Evolutionary conservation across 2,888 invertebrate species (phyloP).

Genomic region (Fabriciana adippe): DNA sequence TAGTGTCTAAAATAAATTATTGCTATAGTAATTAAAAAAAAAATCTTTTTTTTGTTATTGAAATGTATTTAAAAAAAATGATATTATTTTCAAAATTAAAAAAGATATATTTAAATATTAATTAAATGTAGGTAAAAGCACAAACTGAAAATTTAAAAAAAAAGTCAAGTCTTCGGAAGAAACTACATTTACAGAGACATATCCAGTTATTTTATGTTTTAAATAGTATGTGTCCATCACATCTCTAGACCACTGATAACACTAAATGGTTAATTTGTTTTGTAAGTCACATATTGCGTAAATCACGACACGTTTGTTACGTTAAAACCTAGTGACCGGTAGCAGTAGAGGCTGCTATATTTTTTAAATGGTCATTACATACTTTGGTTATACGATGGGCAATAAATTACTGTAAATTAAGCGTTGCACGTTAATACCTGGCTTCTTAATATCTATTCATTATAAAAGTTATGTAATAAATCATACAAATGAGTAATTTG

Average conservation of each 20-base stretch:
- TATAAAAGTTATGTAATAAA: constrained; percentile 10
- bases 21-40: too few species aligned
- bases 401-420: constrained; percentile 33
- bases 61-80: too few species aligned
- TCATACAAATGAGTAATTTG: constrained; percentile 6
- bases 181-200: background rate
- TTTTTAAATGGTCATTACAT: constrained; percentile 37
- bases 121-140: too few species aligned
- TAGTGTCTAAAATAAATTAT: too few species aligned
- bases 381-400: constrained; percentile 40
- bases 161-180: too few species aligned
- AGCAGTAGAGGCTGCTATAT: constrained; percentile 51
- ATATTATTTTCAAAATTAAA: too few species aligned
- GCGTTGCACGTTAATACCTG: constrained; percentile 28
- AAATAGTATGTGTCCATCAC: constrained; percentile 54
- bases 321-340: constrained; percentile 50
- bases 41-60: too few species aligned
- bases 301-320: constrained; percentile 61
- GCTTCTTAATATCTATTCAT: constrained; percentile 29
- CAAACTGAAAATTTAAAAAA: too few species aligned
- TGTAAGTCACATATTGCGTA: constrained; percentile 66
- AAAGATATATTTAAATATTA: too few species aligned
- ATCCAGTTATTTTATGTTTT: constrained; percentile 45
- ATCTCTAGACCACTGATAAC: constrained; percentile 62
- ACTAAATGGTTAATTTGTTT: constrained; percentile 75